phyloP scores from a whole-genome alignment of 2,113 vertebrate genomes.

The Tympanuchus pallidicinctus region DNA sequence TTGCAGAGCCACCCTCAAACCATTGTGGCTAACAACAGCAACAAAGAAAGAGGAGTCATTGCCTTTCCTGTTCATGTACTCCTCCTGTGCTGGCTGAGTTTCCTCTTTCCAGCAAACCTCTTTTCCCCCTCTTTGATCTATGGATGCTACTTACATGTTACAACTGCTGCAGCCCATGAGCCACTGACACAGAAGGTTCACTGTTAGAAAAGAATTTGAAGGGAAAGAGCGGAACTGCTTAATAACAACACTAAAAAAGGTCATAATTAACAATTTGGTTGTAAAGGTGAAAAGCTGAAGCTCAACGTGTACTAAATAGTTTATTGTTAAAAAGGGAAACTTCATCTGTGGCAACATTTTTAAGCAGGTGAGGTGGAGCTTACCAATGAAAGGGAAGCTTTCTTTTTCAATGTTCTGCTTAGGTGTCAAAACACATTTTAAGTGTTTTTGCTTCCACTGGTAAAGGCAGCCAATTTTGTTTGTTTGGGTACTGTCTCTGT shows the following conservation, averaged over 20 bases:
- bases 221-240: background rate
- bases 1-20: background rate
- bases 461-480: background rate
- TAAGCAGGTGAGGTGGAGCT: background rate
- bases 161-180: background rate
- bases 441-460: background rate
- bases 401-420: conserved; percentile 19
- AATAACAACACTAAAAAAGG: conserved; percentile 34
- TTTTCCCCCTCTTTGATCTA: background rate
- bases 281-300: conserved; percentile 29
- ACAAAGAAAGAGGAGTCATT: background rate
- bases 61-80: background rate
- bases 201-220: conserved; percentile 49
- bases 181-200: conserved; percentile 14
- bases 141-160: background rate
- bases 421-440: conserved; percentile 27
- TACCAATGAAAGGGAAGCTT: conserved; percentile 45
- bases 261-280: conserved; percentile 51
- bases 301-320: conserved; percentile 42
- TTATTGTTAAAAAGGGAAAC: conserved; percentile 48
- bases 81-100: background rate
- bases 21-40: background rate
- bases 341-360: conserved; percentile 11
- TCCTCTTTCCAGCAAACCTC: background rate
- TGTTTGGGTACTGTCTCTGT: background rate